A percentile compares a stretch with the other conserved stretches of the same genome.
phyloP scores from a whole-genome alignment of 2,797 vertebrate species.

The Chelonia mydas region DNA sequence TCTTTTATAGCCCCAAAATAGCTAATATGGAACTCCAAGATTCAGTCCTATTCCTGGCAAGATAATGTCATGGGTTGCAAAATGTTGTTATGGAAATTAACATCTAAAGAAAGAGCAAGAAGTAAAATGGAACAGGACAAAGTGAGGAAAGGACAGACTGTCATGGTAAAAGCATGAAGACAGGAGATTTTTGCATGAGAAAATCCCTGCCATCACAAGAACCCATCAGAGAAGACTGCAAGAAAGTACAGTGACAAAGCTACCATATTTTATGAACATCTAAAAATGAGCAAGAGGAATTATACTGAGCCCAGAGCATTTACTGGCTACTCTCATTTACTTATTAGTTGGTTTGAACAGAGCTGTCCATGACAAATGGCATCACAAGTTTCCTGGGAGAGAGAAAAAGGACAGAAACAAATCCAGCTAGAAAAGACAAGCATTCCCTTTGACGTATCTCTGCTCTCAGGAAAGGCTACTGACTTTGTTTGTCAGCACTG shows the following conservation, averaged over 20 bases:
- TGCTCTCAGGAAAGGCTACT: not conserved
- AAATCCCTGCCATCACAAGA: not conserved
- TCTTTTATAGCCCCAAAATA: not conserved
- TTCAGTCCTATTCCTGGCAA: not conserved
- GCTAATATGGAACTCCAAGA: not conserved
- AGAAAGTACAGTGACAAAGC: not conserved
- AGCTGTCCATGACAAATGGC: not conserved
- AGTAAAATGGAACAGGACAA: not conserved
- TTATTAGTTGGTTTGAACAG: not conserved
- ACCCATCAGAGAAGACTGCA: not conserved
- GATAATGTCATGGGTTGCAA: not conserved
- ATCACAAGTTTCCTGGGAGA: not conserved
- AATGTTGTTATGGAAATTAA: fast-evolving
- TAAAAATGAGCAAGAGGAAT: not conserved
- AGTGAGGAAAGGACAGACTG: fast-evolving
- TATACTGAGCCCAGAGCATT: fast-evolving
- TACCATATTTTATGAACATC: not conserved
- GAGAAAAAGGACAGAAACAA: not conserved
- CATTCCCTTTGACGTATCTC: not conserved
- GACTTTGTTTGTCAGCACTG: not conserved
- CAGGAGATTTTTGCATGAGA: not conserved
- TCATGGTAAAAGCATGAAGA: fast-evolving
- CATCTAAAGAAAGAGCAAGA: fast-evolving
- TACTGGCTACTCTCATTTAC: no score
- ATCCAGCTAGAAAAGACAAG: fast-evolving